Evolutionary conservation across 2,113 vertebrate species (phyloP), one percentile per base, ranked within the genome.

Genomic region (Periophthalmus modestus): DNA sequence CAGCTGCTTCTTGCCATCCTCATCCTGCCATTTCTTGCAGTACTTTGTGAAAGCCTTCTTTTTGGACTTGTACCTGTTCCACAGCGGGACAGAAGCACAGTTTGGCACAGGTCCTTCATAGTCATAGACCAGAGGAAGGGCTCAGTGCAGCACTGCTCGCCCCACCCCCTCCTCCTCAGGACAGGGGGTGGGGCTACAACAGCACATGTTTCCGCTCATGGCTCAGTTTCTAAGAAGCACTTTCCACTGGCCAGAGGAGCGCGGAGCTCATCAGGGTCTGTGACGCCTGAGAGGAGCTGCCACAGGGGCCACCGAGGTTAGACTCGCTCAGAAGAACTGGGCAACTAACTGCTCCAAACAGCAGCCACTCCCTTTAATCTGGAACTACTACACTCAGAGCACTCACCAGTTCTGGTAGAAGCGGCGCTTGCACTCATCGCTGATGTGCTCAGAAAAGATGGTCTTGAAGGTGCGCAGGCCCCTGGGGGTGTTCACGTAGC

Each of bases 41-140:
- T 98, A 99, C 12, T 99, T 99, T 68, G 97, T 99, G 90, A 98
- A 99, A 57, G 98, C 98, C 97, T 99, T 99, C 96, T 98, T 99
- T 94, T 99, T 99, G 77, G 97, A 98, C 75, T 99, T 99, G 93
- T 97, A 98, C 98, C 98, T 99, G 94, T 86, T 68, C 83, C 12
- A 73, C 80, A 82, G 65, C 83, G 89, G 72, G 48, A 91, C 92
- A 91, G 89, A 34, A 72, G 82, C 77, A 5, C 89, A 94, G 66
- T 74, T 94, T 89, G 86, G 92, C 93, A 83, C 87, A 67, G 89
- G 91, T 81, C 90, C 93, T 87, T 95, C 94, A 82, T 95, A 75
- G 79, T 93, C 90, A 24, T 43, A 14, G 87, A 90, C 66, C 88
- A 95, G 93, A 46, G 94, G 93, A 95, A 90, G 93, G 79, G 89